A percentile compares a stretch with the other conserved stretches of the same genome.
Conservation (phyloP, 2,113 vertebrate genomes). For the Phalacrocorax aristotelis region DNA sequence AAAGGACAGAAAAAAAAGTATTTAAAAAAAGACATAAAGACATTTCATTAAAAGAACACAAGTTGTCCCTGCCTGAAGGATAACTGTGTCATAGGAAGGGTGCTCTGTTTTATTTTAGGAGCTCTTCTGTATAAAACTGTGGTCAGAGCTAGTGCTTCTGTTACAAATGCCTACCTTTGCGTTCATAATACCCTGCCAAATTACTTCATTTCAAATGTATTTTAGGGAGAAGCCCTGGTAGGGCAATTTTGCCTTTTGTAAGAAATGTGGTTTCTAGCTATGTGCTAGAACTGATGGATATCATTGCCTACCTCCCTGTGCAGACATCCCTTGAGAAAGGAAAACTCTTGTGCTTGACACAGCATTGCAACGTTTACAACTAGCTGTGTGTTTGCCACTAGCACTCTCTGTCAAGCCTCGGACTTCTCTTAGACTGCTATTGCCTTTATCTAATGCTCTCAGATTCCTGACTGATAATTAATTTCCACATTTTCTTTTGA, state of each 20-base stretch:
- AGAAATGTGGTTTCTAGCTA: not conserved
- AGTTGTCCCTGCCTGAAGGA: not conserved
- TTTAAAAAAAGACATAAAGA: not conserved
- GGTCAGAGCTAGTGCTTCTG: not conserved
- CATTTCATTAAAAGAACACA: not conserved
- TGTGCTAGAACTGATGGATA: not conserved
- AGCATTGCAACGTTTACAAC: not conserved
- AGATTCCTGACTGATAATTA: not conserved
- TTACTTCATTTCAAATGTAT: not conserved
- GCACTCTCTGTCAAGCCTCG: not conserved
- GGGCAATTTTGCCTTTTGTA: not conserved
- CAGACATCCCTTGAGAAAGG: not conserved
- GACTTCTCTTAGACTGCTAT: not conserved
- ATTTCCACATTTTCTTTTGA: not conserved
- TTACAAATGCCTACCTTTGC: not conserved
- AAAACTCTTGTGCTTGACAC: not conserved
- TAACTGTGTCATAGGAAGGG: not conserved
- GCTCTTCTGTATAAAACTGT: not conserved
- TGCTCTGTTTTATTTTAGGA: not conserved
- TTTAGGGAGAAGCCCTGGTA: not conserved
- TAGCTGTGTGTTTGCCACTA: not conserved
- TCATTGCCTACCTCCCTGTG: not conserved
- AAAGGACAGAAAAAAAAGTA: not conserved
- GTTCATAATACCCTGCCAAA: not conserved
- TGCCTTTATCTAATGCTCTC: not conserved